These are phyloP conservation scores for Synanthedon tipuliformis DNA, from an alignment of 2,888 invertebrate species.

Conservation along the genomic window DNA sequence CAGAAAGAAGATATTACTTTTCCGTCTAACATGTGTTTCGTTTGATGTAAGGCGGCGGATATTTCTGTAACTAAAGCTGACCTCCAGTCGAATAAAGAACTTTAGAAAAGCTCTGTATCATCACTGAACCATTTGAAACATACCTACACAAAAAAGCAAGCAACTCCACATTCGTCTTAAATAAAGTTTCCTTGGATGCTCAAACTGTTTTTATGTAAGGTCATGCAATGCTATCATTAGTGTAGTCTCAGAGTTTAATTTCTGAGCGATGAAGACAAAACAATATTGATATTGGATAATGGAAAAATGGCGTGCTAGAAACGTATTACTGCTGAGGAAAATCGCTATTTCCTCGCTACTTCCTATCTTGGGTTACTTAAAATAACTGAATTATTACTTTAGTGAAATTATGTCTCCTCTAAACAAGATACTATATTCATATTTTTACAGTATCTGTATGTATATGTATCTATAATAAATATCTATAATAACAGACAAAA, in stretches of 20 bases:
- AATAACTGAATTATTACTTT: slow-evolving; percentile 4
- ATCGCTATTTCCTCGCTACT: slow-evolving; percentile 55
- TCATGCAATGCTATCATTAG: slow-evolving; percentile 60
- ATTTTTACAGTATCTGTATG: no score
- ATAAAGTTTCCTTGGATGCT: neutral
- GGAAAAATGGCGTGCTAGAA: slow-evolving; percentile 61
- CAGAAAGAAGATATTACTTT: no score
- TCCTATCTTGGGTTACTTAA: slow-evolving; percentile 41
- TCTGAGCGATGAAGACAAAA: slow-evolving; percentile 58
- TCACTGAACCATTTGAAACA: neutral
- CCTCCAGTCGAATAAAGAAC: no score
- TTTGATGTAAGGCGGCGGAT: no score
- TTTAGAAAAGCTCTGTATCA: no score
- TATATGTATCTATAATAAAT: no score
- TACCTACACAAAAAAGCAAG: neutral
- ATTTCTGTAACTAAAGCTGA: no score
- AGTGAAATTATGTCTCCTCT: neutral
- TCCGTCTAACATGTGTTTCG: no score
- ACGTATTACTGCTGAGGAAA: slow-evolving; percentile 52
- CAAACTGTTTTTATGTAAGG: slow-evolving; percentile 17
- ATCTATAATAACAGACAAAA: no score
- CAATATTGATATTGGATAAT: slow-evolving; percentile 67
- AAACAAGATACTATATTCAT: no score
- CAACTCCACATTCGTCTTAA: no score
- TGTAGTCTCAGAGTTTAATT: slow-evolving; percentile 43